Evolutionary conservation across 2,113 vertebrate genomes (phyloP).

Genomic region (Serilophus lunatus): DNA sequence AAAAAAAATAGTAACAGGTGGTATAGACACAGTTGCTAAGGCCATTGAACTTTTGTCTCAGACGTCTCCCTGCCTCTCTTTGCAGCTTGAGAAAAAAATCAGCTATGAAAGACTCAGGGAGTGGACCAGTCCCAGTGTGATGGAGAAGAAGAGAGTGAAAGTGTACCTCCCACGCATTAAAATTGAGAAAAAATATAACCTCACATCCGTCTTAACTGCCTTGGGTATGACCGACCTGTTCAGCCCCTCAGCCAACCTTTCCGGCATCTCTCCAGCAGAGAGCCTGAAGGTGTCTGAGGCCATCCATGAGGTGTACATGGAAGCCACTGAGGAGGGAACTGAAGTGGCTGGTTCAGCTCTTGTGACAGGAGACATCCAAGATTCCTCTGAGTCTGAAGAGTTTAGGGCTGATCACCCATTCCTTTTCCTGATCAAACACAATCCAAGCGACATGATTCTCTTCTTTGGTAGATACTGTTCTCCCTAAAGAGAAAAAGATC

Average conservation of each 20-base stretch:
- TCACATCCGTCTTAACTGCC: background rate
- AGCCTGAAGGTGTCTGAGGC: slow-evolving; percentile 55
- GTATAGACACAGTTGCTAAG: background rate
- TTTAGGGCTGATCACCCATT: slow-evolving; percentile 69
- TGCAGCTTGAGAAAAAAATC: slow-evolving; percentile 67
- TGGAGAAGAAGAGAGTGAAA: slow-evolving; percentile 50
- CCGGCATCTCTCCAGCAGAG: slow-evolving; percentile 66
- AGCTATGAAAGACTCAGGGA: slow-evolving; percentile 43
- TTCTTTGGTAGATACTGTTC: slow-evolving; percentile 64
- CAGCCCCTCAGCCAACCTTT: slow-evolving; percentile 66
- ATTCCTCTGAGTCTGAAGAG: background rate
- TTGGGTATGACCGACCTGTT: slow-evolving; percentile 64
- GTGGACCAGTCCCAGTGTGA: slow-evolving; percentile 51
- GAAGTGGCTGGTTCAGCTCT: background rate
- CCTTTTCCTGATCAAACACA: slow-evolving; percentile 66
- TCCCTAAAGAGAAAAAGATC: slow-evolving; percentile 14
- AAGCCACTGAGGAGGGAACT: slow-evolving; percentile 67
- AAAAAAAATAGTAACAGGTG: background rate
- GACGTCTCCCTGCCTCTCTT: background rate
- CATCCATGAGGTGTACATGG: slow-evolving; percentile 58
- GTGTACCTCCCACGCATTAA: slow-evolving; percentile 72
- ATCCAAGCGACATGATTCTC: slow-evolving; percentile 44
- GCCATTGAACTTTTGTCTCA: background rate
- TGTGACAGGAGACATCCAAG: background rate
- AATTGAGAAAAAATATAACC: slow-evolving; percentile 57